Percentiles rank a stretch among this genome's conserved stretches.
These are phyloP conservation scores for Formica exsecta DNA, from an alignment of 1,140 invertebrate genomes.

Conservation along the genomic window DNA sequence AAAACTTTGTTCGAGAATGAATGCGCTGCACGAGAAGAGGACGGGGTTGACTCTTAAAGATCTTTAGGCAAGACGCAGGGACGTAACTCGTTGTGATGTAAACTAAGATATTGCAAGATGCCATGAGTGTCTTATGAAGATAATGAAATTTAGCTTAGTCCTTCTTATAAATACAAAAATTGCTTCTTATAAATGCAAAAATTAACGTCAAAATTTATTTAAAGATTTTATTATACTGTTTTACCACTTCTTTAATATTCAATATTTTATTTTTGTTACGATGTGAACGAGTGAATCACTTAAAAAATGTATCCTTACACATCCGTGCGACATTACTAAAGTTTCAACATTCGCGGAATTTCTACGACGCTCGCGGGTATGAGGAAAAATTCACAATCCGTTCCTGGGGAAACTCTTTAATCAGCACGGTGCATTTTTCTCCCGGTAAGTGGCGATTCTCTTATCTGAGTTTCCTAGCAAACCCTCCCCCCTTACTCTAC, in stretches of 20 bases:
- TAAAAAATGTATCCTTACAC: constrained; percentile 6
- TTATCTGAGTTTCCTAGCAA: constrained; percentile 73
- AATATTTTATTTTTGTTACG: not conserved
- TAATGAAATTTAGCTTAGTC: constrained; percentile 38
- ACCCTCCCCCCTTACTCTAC: constrained; percentile 34
- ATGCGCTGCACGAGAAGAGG: constrained; percentile 28
- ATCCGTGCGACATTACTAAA: not conserved
- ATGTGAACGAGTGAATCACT: not conserved
- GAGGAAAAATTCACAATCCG: constrained; percentile 55
- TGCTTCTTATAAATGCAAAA: not conserved
- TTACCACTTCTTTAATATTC: not conserved
- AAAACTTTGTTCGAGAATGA: constrained; percentile 48
- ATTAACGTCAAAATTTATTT: constrained; percentile 27
- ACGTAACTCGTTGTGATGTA: constrained; percentile 20
- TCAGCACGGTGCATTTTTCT: constrained; percentile 78
- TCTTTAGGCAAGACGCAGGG: constrained; percentile 20
- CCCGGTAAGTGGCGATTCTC: constrained; percentile 78
- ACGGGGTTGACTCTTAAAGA: constrained; percentile 36
- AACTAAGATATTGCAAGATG: not conserved
- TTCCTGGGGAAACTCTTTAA: constrained; percentile 75
- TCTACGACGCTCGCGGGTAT: not conserved
- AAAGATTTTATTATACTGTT: not conserved
- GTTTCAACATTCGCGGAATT: constrained; percentile 34
- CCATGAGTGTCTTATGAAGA: not conserved
- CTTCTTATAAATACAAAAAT: not conserved